A percentile compares a stretch with the other conserved stretches of the same genome.
phyloP scores from a whole-genome alignment of 2,797 vertebrate species.

The Lagocephalus sceleratus region DNA sequence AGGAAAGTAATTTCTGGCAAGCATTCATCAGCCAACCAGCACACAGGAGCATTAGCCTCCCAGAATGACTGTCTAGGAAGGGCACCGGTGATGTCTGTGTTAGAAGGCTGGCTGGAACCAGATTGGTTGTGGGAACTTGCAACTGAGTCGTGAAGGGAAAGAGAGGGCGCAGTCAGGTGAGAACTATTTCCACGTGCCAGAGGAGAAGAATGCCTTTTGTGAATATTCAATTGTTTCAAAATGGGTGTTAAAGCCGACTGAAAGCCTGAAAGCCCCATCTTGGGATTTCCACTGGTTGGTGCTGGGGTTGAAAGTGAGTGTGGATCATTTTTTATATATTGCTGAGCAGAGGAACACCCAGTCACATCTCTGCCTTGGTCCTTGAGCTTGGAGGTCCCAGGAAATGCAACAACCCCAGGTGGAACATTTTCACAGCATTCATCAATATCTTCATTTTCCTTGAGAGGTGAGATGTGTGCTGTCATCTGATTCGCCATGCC shows the following conservation, averaged over 20 bases:
- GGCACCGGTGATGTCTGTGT: neutral
- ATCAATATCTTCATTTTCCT: constrained; percentile 22
- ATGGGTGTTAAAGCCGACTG: constrained; percentile 44
- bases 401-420: constrained; percentile 1
- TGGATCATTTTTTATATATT: constrained; percentile 13
- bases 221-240: constrained; percentile 44
- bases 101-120: neutral
- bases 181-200: constrained; percentile 2
- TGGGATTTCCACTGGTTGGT: constrained; percentile 4
- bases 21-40: constrained; percentile 41
- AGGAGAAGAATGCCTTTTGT: constrained; percentile 18
- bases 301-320: constrained; percentile 33
- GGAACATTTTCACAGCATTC: constrained; percentile 50
- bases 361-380: constrained; percentile 1
- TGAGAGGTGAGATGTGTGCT: constrained; percentile 2
- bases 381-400: constrained; percentile 11
- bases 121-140: constrained; percentile 14
- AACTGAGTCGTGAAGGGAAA: neutral
- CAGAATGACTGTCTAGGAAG: neutral
- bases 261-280: constrained; percentile 26
- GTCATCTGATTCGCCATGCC: constrained; percentile 40
- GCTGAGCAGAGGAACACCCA: neutral
- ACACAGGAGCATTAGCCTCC: neutral
- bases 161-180: neutral
- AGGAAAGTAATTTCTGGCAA: constrained; percentile 53